These are phyloP conservation scores for Diplosoma virens DNA, from an alignment of 23 tunicate species.

Conservation along the genomic window DNA sequence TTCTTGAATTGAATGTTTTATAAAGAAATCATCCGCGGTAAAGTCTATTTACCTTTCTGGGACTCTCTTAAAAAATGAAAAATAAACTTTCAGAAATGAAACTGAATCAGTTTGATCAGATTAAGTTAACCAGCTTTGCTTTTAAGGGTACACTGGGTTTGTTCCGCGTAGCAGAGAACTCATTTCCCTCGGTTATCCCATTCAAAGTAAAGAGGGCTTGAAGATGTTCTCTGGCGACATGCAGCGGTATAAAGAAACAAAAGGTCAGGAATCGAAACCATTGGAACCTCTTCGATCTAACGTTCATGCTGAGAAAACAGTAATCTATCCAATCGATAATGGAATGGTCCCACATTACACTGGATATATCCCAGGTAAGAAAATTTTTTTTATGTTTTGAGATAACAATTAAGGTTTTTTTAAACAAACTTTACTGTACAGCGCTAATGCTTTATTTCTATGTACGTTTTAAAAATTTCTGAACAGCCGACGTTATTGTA, in stretches of 20 bases:
- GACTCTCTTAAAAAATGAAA: too few relatives aligned
- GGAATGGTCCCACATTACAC: slow-evolving; percentile 98
- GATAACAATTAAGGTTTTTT: neutral
- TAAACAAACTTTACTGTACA: too few relatives aligned
- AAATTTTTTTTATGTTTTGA: neutral
- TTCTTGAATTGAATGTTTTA: too few relatives aligned
- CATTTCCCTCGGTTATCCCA: slow-evolving; percentile 65
- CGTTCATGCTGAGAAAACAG: slow-evolving; percentile 27
- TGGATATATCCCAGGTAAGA: slow-evolving; percentile 95
- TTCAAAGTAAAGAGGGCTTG: slow-evolving; percentile 55
- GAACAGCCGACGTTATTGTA: too few relatives aligned
- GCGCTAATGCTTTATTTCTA: too few relatives aligned
- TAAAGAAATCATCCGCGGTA: too few relatives aligned
- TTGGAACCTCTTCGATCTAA: neutral
- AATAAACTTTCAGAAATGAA: too few relatives aligned
- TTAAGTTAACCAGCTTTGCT: neutral
- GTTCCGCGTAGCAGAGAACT: slow-evolving; percentile 86
- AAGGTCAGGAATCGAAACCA: neutral
- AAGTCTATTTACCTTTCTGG: too few relatives aligned
- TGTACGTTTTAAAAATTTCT: too few relatives aligned
- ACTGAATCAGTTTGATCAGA: too few relatives aligned
- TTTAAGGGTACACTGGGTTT: slow-evolving; percentile 88
- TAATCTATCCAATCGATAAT: slow-evolving; percentile 51
- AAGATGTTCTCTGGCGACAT: slow-evolving; percentile 31
- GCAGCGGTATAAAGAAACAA: slow-evolving; percentile 6